A percentile compares a stretch with the other conserved stretches of the same genome.
phyloP scores from a whole-genome alignment of 2,797 vertebrate genomes.

The Dromococcyx pavoninus region DNA sequence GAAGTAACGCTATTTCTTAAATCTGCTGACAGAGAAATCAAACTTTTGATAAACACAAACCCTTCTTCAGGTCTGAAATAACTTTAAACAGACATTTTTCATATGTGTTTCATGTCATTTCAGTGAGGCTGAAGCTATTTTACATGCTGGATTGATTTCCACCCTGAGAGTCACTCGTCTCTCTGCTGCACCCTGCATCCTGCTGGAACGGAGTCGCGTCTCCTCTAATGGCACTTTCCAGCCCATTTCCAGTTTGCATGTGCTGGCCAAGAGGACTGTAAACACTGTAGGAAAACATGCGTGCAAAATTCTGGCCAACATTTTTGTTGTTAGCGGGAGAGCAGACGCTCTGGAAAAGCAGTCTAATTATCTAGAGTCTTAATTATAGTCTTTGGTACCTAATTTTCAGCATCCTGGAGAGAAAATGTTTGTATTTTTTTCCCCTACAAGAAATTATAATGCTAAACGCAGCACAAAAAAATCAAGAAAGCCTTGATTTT shows the following conservation, averaged over 20 bases:
- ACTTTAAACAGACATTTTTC: not conserved
- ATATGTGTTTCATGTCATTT: not conserved
- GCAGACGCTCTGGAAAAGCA: not conserved
- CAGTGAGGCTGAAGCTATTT: not conserved
- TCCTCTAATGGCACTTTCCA: slow-evolving; percentile 3
- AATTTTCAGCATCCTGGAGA: not conserved
- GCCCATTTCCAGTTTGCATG: slow-evolving; percentile 21
- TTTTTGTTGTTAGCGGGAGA: not conserved
- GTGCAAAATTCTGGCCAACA: slow-evolving; percentile 2
- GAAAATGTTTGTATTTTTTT: not conserved
- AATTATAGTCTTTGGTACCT: not conserved
- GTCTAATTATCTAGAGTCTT: not conserved
- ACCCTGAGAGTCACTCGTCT: not conserved
- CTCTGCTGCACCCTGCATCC: not conserved
- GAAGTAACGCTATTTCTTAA: not conserved
- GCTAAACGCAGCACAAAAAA: not conserved
- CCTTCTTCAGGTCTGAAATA: not conserved
- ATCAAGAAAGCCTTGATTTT: not conserved
- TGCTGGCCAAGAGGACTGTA: slow-evolving; percentile 4
- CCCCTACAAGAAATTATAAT: not conserved
- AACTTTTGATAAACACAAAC: not conserved
- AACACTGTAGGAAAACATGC: slow-evolving; percentile 33
- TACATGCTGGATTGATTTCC: not conserved
- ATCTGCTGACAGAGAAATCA: not conserved
- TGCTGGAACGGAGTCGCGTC: not conserved